Percentiles rank a stretch among this genome's conserved stretches.
phyloP scores from a whole-genome alignment of 2,888 invertebrate species.

The Epistrophe grossulariae region DNA sequence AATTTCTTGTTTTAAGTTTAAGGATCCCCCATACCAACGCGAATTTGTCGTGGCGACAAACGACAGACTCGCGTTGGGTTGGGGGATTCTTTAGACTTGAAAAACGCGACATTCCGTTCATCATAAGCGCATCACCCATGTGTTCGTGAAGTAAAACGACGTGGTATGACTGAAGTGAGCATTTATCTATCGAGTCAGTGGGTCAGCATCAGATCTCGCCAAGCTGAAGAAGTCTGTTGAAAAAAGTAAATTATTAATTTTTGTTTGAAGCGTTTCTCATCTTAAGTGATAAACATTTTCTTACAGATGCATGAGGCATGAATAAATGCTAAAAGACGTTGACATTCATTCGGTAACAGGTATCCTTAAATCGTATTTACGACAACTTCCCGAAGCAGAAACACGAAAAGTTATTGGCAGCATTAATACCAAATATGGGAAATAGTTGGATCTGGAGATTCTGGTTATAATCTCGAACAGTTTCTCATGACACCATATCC shows the following conservation, averaged over 20 bases:
- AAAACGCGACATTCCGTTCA: constrained; percentile 94
- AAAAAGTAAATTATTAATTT: constrained; percentile 89
- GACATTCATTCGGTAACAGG: constrained; percentile 98
- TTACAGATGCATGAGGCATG: constrained; percentile 93
- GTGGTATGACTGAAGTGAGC: constrained; percentile 96
- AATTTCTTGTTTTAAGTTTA: constrained; percentile 77
- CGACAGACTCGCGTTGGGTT: too few species aligned
- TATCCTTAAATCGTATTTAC: constrained; percentile 94
- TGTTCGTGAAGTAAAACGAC: constrained; percentile 95
- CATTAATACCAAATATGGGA: too few species aligned
- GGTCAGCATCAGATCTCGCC: constrained; percentile 95
- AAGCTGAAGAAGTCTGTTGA: constrained; percentile 96
- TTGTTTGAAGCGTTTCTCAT: not conserved
- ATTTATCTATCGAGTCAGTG: constrained; percentile 97
- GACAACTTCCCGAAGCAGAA: constrained; percentile 98
- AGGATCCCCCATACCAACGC: too few species aligned
- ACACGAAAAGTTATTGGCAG: too few species aligned
- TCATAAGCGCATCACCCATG: constrained; percentile 96
- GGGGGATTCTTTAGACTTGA: too few species aligned
- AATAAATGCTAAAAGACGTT: constrained; percentile 94
- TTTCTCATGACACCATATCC: too few species aligned
- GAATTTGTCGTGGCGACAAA: too few species aligned
- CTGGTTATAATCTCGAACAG: too few species aligned
- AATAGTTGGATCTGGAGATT: too few species aligned
- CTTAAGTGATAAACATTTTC: constrained; percentile 60